Conservation (phyloP, 1,140 invertebrate species). For the Copidosoma floridanum region DNA sequence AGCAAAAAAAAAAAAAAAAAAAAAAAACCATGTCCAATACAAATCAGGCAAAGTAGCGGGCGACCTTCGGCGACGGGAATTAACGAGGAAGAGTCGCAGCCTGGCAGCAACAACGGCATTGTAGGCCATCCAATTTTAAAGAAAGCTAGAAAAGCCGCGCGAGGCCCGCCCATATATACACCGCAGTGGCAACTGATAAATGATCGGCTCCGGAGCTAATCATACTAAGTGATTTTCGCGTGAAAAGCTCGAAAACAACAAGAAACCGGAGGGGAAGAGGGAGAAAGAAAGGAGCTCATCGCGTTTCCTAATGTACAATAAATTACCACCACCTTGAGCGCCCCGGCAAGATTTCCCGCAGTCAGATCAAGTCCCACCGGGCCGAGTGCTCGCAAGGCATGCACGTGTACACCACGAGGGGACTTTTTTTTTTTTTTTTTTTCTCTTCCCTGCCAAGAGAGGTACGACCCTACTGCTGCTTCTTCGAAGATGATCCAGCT, state of each 20-base stretch:
- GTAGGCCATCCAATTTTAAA: constrained; percentile 21
- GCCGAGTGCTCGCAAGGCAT: too few species aligned
- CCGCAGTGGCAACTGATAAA: constrained; percentile 17
- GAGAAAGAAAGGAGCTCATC: neutral
- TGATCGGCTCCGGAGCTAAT: constrained; percentile 21
- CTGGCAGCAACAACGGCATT: too few species aligned
- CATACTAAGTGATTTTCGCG: constrained; percentile 18
- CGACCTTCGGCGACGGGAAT: constrained; percentile 17
- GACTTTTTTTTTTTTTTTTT: neutral
- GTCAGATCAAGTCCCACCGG: too few species aligned
- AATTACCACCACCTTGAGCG: neutral
- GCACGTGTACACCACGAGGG: neutral
- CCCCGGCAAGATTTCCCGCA: too few species aligned
- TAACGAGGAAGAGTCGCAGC: constrained; percentile 16
- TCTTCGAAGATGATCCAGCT: too few species aligned
- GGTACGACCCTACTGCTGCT: too few species aligned
- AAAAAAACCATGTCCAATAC: too few species aligned
- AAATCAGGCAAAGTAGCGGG: neutral
- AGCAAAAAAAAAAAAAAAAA: too few species aligned
- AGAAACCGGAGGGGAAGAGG: neutral
- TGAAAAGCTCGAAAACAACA: neutral
- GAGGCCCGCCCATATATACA: neutral
- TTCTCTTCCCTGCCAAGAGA: too few species aligned
- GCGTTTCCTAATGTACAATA: neutral
- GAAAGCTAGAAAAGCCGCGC: too few species aligned